Evolutionary conservation across 2,888 invertebrate genomes (phyloP).

Genomic region (Tromatobia lineatoria): DNA sequence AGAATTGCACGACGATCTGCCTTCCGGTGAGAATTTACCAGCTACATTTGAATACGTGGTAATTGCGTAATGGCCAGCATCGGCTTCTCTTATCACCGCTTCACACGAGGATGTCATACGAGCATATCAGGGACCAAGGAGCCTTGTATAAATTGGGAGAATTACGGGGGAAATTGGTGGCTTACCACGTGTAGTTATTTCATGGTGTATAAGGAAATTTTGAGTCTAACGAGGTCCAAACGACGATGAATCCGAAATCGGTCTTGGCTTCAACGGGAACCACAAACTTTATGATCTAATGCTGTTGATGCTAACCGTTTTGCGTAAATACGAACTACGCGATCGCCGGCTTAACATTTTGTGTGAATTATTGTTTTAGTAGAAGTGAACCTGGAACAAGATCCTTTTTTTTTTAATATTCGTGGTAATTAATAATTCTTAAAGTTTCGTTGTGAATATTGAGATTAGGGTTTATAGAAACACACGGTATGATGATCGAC

Average conservation of each 20-base stretch:
- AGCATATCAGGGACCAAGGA: neutral
- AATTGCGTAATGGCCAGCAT: conserved; percentile 30
- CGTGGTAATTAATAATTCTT: too few relatives aligned
- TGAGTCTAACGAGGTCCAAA: neutral
- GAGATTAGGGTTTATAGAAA: too few relatives aligned
- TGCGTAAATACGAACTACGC: too few relatives aligned
- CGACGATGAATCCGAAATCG: neutral
- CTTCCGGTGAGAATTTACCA: conserved; percentile 36
- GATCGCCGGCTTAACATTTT: too few relatives aligned
- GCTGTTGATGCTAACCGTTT: neutral
- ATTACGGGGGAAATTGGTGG: neutral
- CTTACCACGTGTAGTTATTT: conserved; percentile 4
- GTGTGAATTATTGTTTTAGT: too few relatives aligned
- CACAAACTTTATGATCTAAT: neutral
- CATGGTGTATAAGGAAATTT: neutral
- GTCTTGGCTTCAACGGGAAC: too few relatives aligned
- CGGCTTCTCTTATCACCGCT: neutral
- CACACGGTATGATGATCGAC: too few relatives aligned
- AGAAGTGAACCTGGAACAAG: too few relatives aligned
- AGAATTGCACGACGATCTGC: conserved; percentile 21
- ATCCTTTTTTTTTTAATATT: too few relatives aligned
- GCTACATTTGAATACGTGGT: conserved; percentile 30
- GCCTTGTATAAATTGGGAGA: neutral
- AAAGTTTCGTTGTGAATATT: too few relatives aligned
- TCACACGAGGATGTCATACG: neutral